Base-by-base conservation (phyloP, 2,888 invertebrate species). In the Deilephila elpenor region DNA sequence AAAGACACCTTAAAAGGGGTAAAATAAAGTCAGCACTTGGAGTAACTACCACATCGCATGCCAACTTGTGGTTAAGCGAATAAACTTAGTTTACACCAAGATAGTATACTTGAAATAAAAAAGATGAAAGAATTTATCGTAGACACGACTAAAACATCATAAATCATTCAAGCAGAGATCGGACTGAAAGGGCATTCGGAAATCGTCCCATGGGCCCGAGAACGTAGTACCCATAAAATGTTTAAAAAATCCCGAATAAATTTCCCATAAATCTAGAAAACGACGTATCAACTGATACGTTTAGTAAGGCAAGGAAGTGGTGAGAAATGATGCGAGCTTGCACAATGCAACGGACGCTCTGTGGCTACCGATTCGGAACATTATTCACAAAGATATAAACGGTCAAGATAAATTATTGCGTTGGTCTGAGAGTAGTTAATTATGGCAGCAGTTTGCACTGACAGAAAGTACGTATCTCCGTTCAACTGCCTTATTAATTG, bases 271-370 rank as follows among this genome's bases (percentile, higher is more conserved):
- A 67, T 67, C 67, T 25, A 25, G 11, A 14, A 20, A 44, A 62
- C 59, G 75, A 78, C 73, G 76, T 78, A 79, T 80, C 79, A 79
- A 80, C 77, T 79, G 79, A 80, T 78, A 79, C 79, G 74, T 75
- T 78, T 78, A 76, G 78, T 77, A 81, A 84, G 79, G 75, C 73
- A 74, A 64, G 75, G 70, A 74, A 74, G 77, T 78, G 73, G 34
- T 78, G 80, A 81, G 80, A 79, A 83, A 83, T 81, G 77, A 74
- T 67, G 71, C 44, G 73, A 86, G 76, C 83, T 82, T 78, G 74
- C 80, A 84, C 83, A 84, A 82, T 85, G 82, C 82, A 84, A 74
- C 76, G 73, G 79, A 77, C 73, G 74, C 64, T 51, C 20, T 17
- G 44, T 25, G 67, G 25, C 20, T 25, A 25, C 44, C 17, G 67